Evolutionary conservation across 1,140 invertebrate species (phyloP).

Genomic region (Nymphalis io): DNA sequence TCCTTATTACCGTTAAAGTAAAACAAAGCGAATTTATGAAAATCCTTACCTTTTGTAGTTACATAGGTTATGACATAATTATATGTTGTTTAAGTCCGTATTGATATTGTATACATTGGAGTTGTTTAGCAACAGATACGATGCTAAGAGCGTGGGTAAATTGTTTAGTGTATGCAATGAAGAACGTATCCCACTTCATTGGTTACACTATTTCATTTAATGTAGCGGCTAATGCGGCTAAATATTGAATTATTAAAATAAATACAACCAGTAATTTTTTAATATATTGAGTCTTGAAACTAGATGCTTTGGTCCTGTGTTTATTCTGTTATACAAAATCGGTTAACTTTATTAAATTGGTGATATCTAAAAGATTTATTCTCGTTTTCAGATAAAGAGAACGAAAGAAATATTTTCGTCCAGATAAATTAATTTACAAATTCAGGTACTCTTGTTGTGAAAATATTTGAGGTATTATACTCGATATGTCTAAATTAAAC

Average conservation of each 20-base stretch:
- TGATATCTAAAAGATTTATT: no score
- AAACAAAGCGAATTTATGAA: conserved; percentile 6
- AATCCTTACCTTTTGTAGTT: conserved; percentile 2
- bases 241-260: background rate
- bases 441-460: no score
- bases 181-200: conserved; percentile 18
- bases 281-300: no score
- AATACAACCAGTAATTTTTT: no score
- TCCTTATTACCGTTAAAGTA: conserved; percentile 1
- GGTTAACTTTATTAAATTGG: no score
- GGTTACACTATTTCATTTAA: conserved; percentile 9
- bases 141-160: conserved; percentile 23
- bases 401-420: no score
- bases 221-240: background rate
- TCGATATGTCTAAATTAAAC: no score
- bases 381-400: no score
- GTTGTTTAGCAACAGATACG: conserved; percentile 20
- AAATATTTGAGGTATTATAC: no score
- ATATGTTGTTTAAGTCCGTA: background rate
- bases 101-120: background rate
- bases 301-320: no score
- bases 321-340: no score
- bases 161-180: conserved; percentile 22
- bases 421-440: no score
- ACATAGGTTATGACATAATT: conserved; percentile 2